These are phyloP conservation scores for Drosophila kepulauana DNA, from an alignment of 1,140 invertebrate genomes.

Conservation along the genomic window DNA sequence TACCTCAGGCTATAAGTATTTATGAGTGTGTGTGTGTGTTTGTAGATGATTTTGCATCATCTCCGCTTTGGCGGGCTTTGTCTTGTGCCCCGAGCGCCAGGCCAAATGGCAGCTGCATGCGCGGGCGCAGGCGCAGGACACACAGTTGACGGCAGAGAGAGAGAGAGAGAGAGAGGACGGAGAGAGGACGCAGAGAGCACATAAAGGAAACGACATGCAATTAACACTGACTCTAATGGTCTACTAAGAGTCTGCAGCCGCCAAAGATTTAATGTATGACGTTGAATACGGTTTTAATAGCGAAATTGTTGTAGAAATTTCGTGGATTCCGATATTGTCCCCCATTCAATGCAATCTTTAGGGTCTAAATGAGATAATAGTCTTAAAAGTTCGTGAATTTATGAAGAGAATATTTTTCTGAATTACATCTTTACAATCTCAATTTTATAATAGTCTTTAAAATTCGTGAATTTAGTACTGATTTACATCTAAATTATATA, in stretches of 20 bases:
- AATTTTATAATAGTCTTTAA: too few species aligned
- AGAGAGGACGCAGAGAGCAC: background rate
- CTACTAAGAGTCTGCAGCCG: slow-evolving; percentile 1
- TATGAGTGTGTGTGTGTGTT: slow-evolving; percentile 19
- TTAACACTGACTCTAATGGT: slow-evolving; percentile 51
- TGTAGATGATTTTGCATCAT: slow-evolving; percentile 76
- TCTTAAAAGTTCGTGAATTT: too few species aligned
- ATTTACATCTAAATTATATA: too few species aligned
- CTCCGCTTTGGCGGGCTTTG: slow-evolving; percentile 64
- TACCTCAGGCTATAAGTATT: slow-evolving; percentile 42
- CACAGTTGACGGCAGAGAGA: background rate
- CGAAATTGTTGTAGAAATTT: background rate
- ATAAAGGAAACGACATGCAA: slow-evolving; percentile 40
- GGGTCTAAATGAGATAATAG: too few species aligned
- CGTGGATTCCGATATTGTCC: background rate
- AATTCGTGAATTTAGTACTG: too few species aligned
- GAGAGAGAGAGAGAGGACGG: background rate
- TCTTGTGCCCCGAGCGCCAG: slow-evolving; percentile 48
- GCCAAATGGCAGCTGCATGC: slow-evolving; percentile 55
- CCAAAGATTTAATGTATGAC: slow-evolving; percentile 12
- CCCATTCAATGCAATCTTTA: too few species aligned
- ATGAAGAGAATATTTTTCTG: too few species aligned
- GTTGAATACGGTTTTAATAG: background rate
- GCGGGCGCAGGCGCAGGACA: slow-evolving; percentile 20
- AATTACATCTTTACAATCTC: too few species aligned